phyloP scores from a whole-genome alignment of 2,888 invertebrate species.

The Hesperia comma region DNA sequence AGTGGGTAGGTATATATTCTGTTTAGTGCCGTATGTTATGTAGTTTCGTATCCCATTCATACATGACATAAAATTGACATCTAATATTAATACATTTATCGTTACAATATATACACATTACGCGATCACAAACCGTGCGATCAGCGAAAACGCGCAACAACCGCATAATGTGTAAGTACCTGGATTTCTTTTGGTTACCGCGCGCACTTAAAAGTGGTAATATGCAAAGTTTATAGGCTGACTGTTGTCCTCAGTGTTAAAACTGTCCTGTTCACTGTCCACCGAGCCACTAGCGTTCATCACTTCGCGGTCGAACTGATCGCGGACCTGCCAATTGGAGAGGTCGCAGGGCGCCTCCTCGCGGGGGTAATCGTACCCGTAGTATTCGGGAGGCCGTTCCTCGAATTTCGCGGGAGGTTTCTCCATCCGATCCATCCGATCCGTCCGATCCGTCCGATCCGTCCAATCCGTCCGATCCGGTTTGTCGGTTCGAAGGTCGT shows the following conservation, averaged over 20 bases:
- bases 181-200: background rate
- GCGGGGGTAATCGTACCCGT: slow-evolving; percentile 43
- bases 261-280: slow-evolving; percentile 52
- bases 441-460: background rate
- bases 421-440: background rate
- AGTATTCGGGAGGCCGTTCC: slow-evolving; percentile 38
- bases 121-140: too few species aligned
- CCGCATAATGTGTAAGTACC: too few species aligned
- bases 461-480: background rate
- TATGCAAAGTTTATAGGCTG: slow-evolving; percentile 79
- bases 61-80: too few species aligned
- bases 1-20: too few species aligned
- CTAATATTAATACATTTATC: too few species aligned
- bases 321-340: slow-evolving; percentile 64
- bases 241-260: slow-evolving; percentile 48
- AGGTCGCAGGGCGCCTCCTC: slow-evolving; percentile 70
- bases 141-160: too few species aligned
- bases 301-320: slow-evolving; percentile 47
- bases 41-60: too few species aligned
- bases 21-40: too few species aligned
- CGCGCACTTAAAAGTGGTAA: slow-evolving; percentile 68
- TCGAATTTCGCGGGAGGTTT: slow-evolving; percentile 44
- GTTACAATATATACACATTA: too few species aligned
- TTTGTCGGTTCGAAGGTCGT: slow-evolving; percentile 29
- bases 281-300: slow-evolving; percentile 53